A percentile compares a stretch with the other conserved stretches of the same genome.
These are phyloP conservation scores for Pseudococcus jackbeardsleyi DNA, from an alignment of 2,888 invertebrate species.

Conservation along the genomic window DNA sequence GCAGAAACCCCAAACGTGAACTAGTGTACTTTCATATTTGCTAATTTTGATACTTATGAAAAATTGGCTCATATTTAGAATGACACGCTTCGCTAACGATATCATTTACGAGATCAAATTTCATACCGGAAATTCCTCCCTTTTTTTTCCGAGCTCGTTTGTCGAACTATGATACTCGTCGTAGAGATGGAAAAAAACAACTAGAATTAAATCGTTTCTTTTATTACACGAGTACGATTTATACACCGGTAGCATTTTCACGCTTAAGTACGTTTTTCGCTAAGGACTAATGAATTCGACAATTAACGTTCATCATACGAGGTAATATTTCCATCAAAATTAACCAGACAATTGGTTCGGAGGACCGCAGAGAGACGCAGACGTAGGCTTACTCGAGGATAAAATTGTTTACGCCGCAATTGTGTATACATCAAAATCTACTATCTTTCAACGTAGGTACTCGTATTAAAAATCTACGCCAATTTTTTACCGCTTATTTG, in stretches of 20 bases:
- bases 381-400: neutral
- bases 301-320: constrained; percentile 7
- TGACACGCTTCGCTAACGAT: constrained; percentile 34
- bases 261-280: neutral
- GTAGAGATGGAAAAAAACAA: neutral
- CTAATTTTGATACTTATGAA: constrained; percentile 26
- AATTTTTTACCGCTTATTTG: constrained; percentile 37
- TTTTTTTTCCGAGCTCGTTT: neutral
- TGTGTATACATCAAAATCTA: neutral
- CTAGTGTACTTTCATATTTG: neutral
- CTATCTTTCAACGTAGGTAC: neutral
- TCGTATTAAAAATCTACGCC: constrained; percentile 25
- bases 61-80: constrained; percentile 23
- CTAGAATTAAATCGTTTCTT: constrained; percentile 5
- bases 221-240: neutral
- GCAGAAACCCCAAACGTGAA: neutral
- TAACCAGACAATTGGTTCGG: neutral
- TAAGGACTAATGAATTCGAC: neutral
- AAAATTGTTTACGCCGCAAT: constrained; percentile 3
- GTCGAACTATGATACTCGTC: neutral
- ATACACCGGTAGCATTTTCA: neutral
- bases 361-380: neutral
- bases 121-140: constrained; percentile 8
- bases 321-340: neutral
- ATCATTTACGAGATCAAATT: constrained; percentile 30